Conservation (phyloP, 2,113 vertebrate species). For the Corapipo altera region DNA sequence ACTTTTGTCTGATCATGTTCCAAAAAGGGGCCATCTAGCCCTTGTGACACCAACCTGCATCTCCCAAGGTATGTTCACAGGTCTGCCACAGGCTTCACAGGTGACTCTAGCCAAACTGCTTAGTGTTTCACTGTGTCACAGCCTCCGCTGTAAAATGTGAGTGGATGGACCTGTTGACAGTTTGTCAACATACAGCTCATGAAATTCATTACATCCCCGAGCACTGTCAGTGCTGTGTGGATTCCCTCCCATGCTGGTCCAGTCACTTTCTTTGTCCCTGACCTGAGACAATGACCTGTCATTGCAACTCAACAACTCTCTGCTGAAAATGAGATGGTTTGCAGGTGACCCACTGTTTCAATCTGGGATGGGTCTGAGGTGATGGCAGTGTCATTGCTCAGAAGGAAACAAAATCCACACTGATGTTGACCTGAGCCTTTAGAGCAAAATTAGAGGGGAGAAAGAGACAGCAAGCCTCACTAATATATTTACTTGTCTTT, state of each 20-base stretch:
- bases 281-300: neutral
- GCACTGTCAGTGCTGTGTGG: accelerated
- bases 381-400: accelerated
- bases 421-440: neutral
- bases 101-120: neutral
- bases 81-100: neutral
- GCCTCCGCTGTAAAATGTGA: neutral
- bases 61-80: neutral
- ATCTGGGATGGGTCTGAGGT: neutral
- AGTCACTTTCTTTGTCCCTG: neutral
- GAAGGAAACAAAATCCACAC: neutral
- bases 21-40: neutral
- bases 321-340: neutral
- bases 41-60: neutral
- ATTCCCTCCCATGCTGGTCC: neutral
- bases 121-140: neutral
- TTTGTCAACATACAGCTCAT: neutral
- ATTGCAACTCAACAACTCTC: neutral
- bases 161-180: neutral
- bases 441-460: neutral
- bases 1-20: accelerated
- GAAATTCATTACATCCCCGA: accelerated
- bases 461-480: neutral
- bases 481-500: neutral
- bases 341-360: neutral